Evolutionary conservation across 2,113 vertebrate genomes (phyloP).

Genomic region (Myotis lucifugus): DNA sequence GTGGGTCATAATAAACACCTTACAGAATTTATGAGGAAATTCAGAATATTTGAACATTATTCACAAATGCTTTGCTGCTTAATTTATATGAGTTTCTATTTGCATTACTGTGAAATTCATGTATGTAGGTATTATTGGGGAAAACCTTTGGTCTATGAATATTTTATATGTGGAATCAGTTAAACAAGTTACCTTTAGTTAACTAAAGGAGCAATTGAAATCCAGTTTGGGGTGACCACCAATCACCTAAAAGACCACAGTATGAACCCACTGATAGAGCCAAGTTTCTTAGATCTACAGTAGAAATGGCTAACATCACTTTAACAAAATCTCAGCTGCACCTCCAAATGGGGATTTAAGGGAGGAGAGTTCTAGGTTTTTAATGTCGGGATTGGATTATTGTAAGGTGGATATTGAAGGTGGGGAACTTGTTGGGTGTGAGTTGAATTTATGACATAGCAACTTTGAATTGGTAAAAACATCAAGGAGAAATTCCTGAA

Average conservation of each 20-base stretch:
- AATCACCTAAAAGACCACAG: background rate
- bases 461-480: background rate
- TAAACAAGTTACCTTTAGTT: background rate
- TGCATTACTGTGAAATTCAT: conserved; percentile 15
- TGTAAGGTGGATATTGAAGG: background rate
- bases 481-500: background rate
- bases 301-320: background rate
- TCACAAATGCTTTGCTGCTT: background rate
- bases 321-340: background rate
- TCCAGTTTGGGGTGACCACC: background rate
- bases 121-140: background rate
- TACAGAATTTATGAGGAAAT: background rate
- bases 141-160: background rate
- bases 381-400: background rate
- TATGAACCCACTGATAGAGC: background rate
- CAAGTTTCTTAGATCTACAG: background rate
- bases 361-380: background rate
- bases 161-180: background rate
- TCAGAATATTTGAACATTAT: conserved; percentile 8
- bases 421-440: background rate
- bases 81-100: background rate
- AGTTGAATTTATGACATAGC: background rate
- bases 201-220: background rate
- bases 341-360: background rate
- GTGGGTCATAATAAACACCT: background rate